These are phyloP conservation scores for Nephrotoma guestfalica DNA, from an alignment of 2,888 invertebrate species.

Conservation along the genomic window DNA sequence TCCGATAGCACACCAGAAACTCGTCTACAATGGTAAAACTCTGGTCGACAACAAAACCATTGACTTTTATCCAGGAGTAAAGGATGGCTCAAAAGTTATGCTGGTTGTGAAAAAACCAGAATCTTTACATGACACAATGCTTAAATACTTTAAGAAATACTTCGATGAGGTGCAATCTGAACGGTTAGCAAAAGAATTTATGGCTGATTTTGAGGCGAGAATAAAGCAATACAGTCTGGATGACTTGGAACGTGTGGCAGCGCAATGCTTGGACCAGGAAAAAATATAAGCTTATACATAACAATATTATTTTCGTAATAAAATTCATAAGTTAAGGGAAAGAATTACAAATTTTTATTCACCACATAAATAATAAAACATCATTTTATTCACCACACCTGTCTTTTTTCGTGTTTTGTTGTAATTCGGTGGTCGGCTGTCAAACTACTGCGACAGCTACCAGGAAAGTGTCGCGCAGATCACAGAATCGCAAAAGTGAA, in stretches of 20 bases:
- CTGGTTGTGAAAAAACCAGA: conserved; percentile 55
- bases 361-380: neutral
- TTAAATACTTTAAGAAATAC: conserved; percentile 41
- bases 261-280: conserved; percentile 8
- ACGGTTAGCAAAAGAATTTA: conserved; percentile 23
- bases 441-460: neutral
- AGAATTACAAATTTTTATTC: neutral
- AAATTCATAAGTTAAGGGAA: neutral
- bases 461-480: neutral
- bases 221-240: conserved; percentile 26
- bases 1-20: conserved; percentile 52
- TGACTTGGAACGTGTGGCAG: conserved; percentile 27
- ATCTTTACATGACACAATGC: conserved; percentile 40
- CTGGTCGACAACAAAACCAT: conserved; percentile 56
- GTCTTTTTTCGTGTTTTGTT: neutral
- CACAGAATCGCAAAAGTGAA: neutral
- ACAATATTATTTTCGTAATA: neutral
- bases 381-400: neutral
- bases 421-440: neutral
- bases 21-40: conserved; percentile 55
- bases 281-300: neutral
- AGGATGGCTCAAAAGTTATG: conserved; percentile 60
- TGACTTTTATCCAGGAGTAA: conserved; percentile 53
- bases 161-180: conserved; percentile 49
- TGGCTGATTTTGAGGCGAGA: conserved; percentile 26